Base-by-base conservation (phyloP, 2,888 invertebrate species). In the Zygogramma bicolorata region DNA sequence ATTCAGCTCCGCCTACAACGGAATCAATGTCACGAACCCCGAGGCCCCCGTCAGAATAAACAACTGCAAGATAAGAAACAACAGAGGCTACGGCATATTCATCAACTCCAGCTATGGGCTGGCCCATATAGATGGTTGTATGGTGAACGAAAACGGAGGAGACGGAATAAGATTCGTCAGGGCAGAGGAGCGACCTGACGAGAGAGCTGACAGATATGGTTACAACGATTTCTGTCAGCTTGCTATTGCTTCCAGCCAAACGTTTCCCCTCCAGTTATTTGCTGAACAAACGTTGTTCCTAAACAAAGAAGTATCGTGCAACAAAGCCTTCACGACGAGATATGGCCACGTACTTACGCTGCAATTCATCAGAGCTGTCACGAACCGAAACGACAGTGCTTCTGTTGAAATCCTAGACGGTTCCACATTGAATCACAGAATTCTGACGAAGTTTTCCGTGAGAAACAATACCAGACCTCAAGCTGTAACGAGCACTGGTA, bases 161-260 rank as follows among this genome's bases (percentile, higher is more conserved):
- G 97, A 98, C 86, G 98, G 98, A 27, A 88, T 98, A 65, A 93
- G 95, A 85, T 97, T 95, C 85, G 91, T 95, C 15, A 93, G 94
- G 66, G 93, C 95, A 81, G 95, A 96, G 87, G 91, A 93, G 83
- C 90, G 93, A 75, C 92, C 93, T 3, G 93, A 94, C 77, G 93
- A 94, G 82, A 91, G 92, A 79, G 89, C 92, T 59, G 94, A 95
- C 86, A 90, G 94, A 70, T 91, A 92, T 65, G 93, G 94, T 80
- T 91, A 95, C 78, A 93, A 92, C 79, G 96, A 97, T 85, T 92
- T 97, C 78, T 97, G 97, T 86, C 94, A 94, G 1, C 89, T 95
- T 65, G 95, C 96, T 0, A 78, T 81, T 1, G 93, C 93, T 1
- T 91, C 92, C 15, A 94, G 94, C 77, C 97, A 97, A 88, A 95